Evolutionary conservation across 2,113 vertebrate species (phyloP).

Genomic region (Piprites chloris): DNA sequence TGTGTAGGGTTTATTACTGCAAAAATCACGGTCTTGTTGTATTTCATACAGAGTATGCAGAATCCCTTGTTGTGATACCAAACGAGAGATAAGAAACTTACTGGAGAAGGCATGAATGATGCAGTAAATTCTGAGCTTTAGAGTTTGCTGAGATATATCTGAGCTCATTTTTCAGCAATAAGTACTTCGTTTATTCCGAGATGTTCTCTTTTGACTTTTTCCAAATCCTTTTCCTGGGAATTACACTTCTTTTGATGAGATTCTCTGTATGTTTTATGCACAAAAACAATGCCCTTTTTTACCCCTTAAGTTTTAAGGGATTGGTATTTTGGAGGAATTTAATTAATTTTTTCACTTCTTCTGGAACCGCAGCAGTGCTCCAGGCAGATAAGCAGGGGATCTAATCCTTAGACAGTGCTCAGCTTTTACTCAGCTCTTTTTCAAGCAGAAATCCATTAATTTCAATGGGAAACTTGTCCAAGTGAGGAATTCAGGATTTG

Average conservation of each 20-base stretch:
- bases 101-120: conserved; percentile 55
- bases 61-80: conserved; percentile 73
- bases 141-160: conserved; percentile 62
- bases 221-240: conserved; percentile 32
- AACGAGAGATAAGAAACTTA: conserved; percentile 72
- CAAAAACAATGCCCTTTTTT: background rate
- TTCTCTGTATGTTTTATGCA: background rate
- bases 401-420: conserved; percentile 6
- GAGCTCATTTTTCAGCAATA: conserved; percentile 74
- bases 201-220: conserved; percentile 52
- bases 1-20: conserved; percentile 76
- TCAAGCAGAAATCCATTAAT: conserved; percentile 27
- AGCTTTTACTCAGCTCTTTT: conserved; percentile 47
- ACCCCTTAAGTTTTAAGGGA: background rate
- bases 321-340: background rate
- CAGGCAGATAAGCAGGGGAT: conserved; percentile 14
- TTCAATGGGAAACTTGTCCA: background rate
- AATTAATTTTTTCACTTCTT: conserved; percentile 12
- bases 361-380: background rate
- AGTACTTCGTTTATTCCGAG: conserved; percentile 69
- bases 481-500: conserved; percentile 18
- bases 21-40: conserved; percentile 68
- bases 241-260: conserved; percentile 20
- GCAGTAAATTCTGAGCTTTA: conserved; percentile 73
- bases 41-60: conserved; percentile 75